A percentile compares a stretch with the other conserved stretches of the same genome.
phyloP scores from a whole-genome alignment of 1,140 invertebrate genomes.

The Solenopsis fugax region DNA sequence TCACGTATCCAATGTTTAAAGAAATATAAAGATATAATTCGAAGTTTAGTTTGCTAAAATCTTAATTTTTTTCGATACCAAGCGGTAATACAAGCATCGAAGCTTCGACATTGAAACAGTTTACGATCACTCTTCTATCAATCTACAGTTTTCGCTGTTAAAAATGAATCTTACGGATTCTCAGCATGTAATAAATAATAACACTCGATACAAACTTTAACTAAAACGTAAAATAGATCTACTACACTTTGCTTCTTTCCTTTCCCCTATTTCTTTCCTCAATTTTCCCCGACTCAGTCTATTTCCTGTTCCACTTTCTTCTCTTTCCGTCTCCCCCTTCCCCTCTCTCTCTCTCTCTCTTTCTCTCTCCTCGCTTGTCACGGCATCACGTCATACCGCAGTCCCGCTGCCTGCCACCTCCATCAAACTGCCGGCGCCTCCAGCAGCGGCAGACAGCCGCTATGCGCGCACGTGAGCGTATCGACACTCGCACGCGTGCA shows the following conservation, averaged over 20 bases:
- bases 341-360: neutral
- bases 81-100: neutral
- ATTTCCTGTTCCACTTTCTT: constrained; percentile 26
- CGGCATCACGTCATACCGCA: constrained; percentile 57
- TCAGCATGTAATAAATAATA: constrained; percentile 4
- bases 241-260: neutral
- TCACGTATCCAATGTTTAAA: neutral
- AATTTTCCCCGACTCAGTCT: constrained; percentile 10
- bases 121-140: neutral
- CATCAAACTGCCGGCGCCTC: constrained; percentile 65
- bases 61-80: neutral
- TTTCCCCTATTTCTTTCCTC: neutral
- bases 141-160: neutral
- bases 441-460: constrained; percentile 56
- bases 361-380: constrained; percentile 38
- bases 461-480: constrained; percentile 42
- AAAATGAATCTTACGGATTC: neutral
- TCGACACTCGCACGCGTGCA: constrained; percentile 21
- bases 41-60: neutral
- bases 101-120: neutral
- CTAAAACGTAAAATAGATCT: constrained; percentile 29
- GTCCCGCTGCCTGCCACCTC: constrained; percentile 62
- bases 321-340: neutral
- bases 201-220: neutral
- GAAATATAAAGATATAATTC: no score